phyloP scores from a whole-genome alignment of 2,113 vertebrate species.

The Anser cygnoides region DNA sequence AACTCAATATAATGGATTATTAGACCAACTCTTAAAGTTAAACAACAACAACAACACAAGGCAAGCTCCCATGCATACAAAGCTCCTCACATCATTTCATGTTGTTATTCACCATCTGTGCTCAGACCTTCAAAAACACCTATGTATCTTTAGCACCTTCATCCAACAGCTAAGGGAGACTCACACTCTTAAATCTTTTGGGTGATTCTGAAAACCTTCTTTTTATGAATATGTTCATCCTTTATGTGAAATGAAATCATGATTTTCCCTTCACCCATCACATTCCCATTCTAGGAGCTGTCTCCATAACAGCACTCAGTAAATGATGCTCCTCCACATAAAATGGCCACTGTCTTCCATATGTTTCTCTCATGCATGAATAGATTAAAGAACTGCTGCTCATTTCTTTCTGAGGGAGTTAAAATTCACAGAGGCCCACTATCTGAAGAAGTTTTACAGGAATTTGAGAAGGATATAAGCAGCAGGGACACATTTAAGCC shows the following conservation, averaged over 20 bases:
- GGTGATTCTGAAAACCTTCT: neutral
- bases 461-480: neutral
- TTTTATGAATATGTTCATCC: neutral
- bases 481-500: neutral
- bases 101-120: neutral
- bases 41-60: neutral
- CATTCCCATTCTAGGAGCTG: neutral
- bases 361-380: neutral
- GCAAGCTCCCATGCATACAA: neutral
- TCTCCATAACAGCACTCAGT: neutral
- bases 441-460: neutral
- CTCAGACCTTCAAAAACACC: neutral
- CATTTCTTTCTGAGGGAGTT: neutral
- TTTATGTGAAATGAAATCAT: neutral
- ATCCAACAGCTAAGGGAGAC: neutral
- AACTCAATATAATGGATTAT: neutral
- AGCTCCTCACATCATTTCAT: neutral
- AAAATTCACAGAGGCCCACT: neutral
- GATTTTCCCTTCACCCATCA: neutral
- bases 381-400: slow-evolving; percentile 7
- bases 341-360: neutral
- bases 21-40: neutral
- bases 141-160: neutral
- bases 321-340: neutral
- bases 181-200: neutral